Evolutionary conservation across 1,140 invertebrate genomes (phyloP).

Genomic region (Dendroctonus ponderosae): DNA sequence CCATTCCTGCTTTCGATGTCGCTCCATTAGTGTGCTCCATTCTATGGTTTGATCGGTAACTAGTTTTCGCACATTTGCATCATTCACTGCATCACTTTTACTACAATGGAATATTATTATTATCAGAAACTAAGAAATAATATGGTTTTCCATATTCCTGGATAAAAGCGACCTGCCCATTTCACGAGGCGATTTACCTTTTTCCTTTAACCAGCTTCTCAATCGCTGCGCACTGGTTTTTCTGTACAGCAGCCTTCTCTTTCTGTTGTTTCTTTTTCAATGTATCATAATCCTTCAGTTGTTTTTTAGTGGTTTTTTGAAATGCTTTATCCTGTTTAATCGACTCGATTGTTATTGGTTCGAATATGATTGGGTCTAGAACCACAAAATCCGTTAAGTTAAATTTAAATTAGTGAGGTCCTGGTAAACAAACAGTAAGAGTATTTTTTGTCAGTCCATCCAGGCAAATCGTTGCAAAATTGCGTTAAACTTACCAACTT

Average conservation of each 20-base stretch:
- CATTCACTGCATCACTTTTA: constrained; percentile 76
- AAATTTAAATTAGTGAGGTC: too few relatives aligned
- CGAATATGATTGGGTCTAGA: constrained; percentile 74
- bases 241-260: constrained; percentile 87
- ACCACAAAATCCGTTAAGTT: constrained; percentile 8
- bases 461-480: too few relatives aligned
- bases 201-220: constrained; percentile 94
- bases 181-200: constrained; percentile 61
- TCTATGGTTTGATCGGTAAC: constrained; percentile 89
- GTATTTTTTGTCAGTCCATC: too few relatives aligned
- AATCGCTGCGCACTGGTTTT: constrained; percentile 90
- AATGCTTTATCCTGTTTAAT: constrained; percentile 91
- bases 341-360: constrained; percentile 88
- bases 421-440: too few relatives aligned
- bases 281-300: constrained; percentile 92
- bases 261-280: constrained; percentile 92
- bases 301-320: constrained; percentile 92
- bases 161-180: neutral
- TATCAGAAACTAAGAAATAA: neutral
- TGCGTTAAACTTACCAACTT: constrained; percentile 55
- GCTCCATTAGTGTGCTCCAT: constrained; percentile 88
- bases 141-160: neutral
- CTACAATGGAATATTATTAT: constrained; percentile 52
- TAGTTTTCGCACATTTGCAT: constrained; percentile 74
- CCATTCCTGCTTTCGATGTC: constrained; percentile 91